Base-by-base conservation (phyloP, 2,888 invertebrate genomes). In the Syrphus vitripennis region DNA sequence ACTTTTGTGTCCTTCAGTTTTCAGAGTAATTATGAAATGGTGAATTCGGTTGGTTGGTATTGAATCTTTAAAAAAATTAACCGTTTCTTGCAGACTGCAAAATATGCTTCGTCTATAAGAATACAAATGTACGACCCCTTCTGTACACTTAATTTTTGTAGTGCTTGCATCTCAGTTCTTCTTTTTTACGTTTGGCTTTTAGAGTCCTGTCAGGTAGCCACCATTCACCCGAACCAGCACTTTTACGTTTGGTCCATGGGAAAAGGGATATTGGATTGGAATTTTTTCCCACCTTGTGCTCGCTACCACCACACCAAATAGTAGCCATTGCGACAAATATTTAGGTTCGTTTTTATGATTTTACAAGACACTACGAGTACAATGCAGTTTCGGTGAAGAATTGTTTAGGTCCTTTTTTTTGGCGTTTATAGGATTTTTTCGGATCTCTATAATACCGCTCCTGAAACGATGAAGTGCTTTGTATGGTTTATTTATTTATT, bases 331-430 rank as follows among this genome's bases (percentile, higher is more conserved):
- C 84, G 84, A 84, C 81, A 84, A 84, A 84, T 84, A 81, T 84
- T 84, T 84, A 76, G 76, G 75, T 84, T 81, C 57, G 50, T 84
- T 84, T 84, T 84, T 84, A 81, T 81, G 71, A 71, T 84, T 84
- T 84, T 84, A 84, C 84, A 84, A 79, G 83, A 83, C 63, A 83
- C 67, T 70, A 26, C 50, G 14, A 26, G 24, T 61, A 75, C 83
- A 75, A 71, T 80, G 81, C 84, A 84, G 81, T 75, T 84, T 81
- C 67, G 45, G 75, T 81, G 70, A 70, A 79, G 79, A 83, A 83
- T 70, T 65, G 83, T 67, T 79, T 48, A 50, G 69, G 48, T 69
- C 42, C 24, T 69, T 63, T 65, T 65, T 37, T 26, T 24, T 29
- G 10, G 67, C 45, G 34, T 74, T 61, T 78, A 45, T 55, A 31